These are phyloP conservation scores for Spicauda simplicius DNA, from an alignment of 2,888 invertebrate genomes.

Conservation along the genomic window DNA sequence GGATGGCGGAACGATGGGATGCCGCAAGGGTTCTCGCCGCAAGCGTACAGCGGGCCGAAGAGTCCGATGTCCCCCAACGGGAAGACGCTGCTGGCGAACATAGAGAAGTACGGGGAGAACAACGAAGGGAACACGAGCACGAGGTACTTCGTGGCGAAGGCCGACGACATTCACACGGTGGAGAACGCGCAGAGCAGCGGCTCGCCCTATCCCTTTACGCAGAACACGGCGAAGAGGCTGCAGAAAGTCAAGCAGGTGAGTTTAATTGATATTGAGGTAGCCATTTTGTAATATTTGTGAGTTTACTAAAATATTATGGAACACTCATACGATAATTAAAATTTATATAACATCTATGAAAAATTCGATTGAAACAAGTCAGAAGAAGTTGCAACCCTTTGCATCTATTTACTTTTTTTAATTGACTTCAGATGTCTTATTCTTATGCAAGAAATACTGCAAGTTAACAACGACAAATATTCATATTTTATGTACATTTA, in stretches of 20 bases:
- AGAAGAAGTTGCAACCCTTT: too few relatives aligned
- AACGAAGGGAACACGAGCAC: slow-evolving; percentile 49
- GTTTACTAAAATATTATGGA: too few relatives aligned
- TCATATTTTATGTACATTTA: too few relatives aligned
- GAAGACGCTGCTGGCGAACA: slow-evolving; percentile 67
- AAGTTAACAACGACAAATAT: too few relatives aligned
- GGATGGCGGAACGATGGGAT: slow-evolving; percentile 54
- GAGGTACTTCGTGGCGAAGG: slow-evolving; percentile 86
- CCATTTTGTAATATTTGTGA: too few relatives aligned
- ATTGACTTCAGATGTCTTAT: too few relatives aligned
- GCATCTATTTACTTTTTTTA: too few relatives aligned
- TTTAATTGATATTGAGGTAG: too few relatives aligned
- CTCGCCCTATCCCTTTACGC: slow-evolving; percentile 85
- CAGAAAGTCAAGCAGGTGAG: slow-evolving; percentile 85
- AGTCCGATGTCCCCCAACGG: slow-evolving; percentile 71
- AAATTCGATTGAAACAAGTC: too few relatives aligned
- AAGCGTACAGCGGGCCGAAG: slow-evolving; percentile 57
- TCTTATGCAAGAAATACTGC: too few relatives aligned
- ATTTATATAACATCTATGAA: too few relatives aligned
- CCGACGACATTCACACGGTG: slow-evolving; percentile 81
- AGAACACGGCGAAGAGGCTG: slow-evolving; percentile 85
- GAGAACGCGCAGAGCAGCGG: slow-evolving; percentile 83
- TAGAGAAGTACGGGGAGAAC: slow-evolving; percentile 66
- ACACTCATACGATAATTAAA: too few relatives aligned
- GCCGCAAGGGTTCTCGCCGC: slow-evolving; percentile 61